Evolutionary conservation across 2,113 vertebrate species (phyloP).

Genomic region (Aphyosemion australe): DNA sequence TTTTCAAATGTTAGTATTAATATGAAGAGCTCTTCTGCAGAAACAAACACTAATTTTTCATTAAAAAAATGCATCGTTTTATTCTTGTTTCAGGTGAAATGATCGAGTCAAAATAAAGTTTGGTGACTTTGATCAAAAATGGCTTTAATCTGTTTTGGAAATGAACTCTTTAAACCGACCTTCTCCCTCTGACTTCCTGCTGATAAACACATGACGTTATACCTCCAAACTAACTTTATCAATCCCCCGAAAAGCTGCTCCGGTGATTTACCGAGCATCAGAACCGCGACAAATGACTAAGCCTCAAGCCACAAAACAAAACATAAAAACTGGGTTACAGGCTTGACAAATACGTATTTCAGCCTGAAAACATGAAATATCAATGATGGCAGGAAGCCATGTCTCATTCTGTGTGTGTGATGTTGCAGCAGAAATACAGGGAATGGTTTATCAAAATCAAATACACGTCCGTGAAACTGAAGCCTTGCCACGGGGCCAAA

Average conservation of each 20-base stretch:
- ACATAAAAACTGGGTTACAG: conserved; percentile 14
- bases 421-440: conserved; percentile 7
- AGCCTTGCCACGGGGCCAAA: conserved; percentile 11
- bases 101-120: no score
- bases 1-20: no score
- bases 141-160: no score
- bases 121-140: no score
- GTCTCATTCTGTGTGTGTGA: conserved; percentile 17
- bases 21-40: no score
- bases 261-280: conserved; percentile 42
- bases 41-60: no score
- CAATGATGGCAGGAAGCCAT: conserved; percentile 25
- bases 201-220: no score
- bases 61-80: no score
- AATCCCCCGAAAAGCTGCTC: conserved; percentile 7
- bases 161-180: no score
- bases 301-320: conserved; percentile 22
- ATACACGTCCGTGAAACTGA: conserved; percentile 14
- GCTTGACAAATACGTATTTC: conserved; percentile 39
- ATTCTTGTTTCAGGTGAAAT: no score
- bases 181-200: not conserved
- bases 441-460: conserved; percentile 37
- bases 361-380: conserved; percentile 8
- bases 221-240: not conserved
- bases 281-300: conserved; percentile 3